Conservation (phyloP, 2,113 vertebrate species). For the Willisornis vidua region DNA sequence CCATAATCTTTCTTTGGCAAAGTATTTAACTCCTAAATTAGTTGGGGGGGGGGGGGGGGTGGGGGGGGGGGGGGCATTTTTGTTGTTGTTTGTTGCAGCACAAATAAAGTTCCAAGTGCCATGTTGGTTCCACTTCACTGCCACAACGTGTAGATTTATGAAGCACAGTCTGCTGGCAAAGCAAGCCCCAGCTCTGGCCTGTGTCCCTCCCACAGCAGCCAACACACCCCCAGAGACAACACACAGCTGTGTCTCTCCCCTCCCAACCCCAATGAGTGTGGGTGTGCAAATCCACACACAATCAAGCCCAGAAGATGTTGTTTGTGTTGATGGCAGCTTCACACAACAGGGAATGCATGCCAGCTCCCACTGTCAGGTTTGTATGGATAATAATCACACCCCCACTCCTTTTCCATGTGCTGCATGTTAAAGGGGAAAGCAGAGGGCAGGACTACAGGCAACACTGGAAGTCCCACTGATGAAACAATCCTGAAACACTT, state of each 20-base stretch:
- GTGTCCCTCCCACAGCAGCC: not conserved
- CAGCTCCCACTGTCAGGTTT: not conserved
- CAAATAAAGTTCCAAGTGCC: conserved; percentile 15
- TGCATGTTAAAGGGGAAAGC: not conserved
- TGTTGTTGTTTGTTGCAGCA: not conserved
- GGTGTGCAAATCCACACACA: not conserved
- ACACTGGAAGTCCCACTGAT: not conserved
- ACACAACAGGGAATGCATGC: not conserved
- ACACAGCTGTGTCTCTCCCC: not conserved
- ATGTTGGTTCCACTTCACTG: not conserved
- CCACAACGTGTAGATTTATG: not conserved
- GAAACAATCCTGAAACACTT: not conserved
- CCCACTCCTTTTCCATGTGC: not conserved
- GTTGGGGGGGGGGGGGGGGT: not conserved
- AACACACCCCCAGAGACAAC: not conserved
- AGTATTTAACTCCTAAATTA: not conserved
- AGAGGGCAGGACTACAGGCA: not conserved
- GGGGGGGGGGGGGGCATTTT: not conserved
- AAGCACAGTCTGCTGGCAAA: not conserved
- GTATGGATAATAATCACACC: not conserved
- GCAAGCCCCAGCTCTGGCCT: not conserved
- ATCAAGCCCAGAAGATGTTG: not conserved
- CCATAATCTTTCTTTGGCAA: conserved; percentile 20
- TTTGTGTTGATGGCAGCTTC: not conserved
- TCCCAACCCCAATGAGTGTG: not conserved